Evolutionary conservation across 1,140 invertebrate genomes (phyloP).

Genomic region (Ceratosolen solmsi): DNA sequence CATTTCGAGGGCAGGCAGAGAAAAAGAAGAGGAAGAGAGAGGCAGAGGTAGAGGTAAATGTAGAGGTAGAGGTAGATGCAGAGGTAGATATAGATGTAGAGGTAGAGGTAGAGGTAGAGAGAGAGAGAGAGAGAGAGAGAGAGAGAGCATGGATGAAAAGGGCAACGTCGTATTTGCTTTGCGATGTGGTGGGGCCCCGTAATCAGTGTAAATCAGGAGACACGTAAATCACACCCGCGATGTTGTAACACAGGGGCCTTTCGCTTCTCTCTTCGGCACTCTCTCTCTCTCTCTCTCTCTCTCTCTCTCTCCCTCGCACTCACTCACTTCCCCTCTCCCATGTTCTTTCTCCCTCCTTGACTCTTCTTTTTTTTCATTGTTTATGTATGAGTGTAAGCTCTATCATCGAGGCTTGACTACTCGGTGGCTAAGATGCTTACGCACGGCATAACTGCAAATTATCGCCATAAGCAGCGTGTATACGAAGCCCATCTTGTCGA

Average conservation of each 20-base stretch:
- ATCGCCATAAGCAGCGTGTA: constrained; percentile 25
- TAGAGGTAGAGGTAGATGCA: neutral
- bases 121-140: neutral
- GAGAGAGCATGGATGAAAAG: neutral
- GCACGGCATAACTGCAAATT: constrained; percentile 43
- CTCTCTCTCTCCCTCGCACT: neutral
- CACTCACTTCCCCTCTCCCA: neutral
- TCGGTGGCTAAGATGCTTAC: constrained; percentile 35
- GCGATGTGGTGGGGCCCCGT: constrained; percentile 67
- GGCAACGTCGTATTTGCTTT: constrained; percentile 66
- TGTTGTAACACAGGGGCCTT: constrained; percentile 38
- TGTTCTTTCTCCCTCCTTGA: neutral
- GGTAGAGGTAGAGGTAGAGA: neutral
- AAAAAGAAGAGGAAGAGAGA: neutral
- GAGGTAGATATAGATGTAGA: neutral
- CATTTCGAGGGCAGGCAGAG: neutral
- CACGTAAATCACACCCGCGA: constrained; percentile 72
- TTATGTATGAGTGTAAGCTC: neutral
- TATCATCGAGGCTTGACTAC: neutral
- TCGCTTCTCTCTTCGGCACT: neutral
- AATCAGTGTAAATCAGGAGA: constrained; percentile 74
- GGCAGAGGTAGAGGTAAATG: neutral
- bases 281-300: neutral
- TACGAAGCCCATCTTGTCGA: constrained; percentile 27
- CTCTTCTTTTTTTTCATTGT: neutral